phyloP scores from a whole-genome alignment of 2,888 invertebrate genomes.

The Nesidiocoris tenuis region DNA sequence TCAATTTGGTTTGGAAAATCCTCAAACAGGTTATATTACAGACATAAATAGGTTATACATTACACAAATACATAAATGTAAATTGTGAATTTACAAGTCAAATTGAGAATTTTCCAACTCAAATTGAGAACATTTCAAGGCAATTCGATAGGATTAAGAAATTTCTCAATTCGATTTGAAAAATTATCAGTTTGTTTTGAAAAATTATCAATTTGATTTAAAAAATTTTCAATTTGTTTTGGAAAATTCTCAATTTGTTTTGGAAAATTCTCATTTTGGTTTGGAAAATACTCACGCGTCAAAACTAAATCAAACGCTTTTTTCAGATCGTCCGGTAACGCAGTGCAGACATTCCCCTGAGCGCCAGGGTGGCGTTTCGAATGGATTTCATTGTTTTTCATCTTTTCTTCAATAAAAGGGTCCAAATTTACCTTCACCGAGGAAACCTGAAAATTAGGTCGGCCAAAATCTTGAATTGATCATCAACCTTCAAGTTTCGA shows the following conservation, averaged over 20 bases:
- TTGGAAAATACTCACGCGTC: background rate
- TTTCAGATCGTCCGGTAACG: constrained; percentile 63
- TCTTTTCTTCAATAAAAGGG: constrained; percentile 45
- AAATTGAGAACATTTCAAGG: background rate
- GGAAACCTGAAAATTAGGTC: background rate
- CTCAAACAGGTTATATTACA: too few species aligned
- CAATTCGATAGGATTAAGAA: background rate
- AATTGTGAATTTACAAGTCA: too few species aligned
- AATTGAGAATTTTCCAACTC: too few species aligned
- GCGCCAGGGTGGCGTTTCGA: constrained; percentile 74
- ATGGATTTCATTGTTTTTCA: constrained; percentile 60
- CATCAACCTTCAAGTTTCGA: background rate
- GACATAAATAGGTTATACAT: too few species aligned
- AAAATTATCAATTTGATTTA: too few species aligned
- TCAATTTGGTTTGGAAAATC: too few species aligned
- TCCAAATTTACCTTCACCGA: constrained; percentile 50
- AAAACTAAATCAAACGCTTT: constrained; percentile 50
- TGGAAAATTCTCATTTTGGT: too few species aligned
- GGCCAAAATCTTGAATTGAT: background rate
- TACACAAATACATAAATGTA: too few species aligned
- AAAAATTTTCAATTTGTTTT: too few species aligned
- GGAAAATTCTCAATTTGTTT: too few species aligned
- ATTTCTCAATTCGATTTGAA: background rate
- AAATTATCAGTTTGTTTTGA: too few species aligned
- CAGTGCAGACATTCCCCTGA: constrained; percentile 58